phyloP scores from a whole-genome alignment of 2,113 vertebrate genomes.

The Triplophysa siluroides region DNA sequence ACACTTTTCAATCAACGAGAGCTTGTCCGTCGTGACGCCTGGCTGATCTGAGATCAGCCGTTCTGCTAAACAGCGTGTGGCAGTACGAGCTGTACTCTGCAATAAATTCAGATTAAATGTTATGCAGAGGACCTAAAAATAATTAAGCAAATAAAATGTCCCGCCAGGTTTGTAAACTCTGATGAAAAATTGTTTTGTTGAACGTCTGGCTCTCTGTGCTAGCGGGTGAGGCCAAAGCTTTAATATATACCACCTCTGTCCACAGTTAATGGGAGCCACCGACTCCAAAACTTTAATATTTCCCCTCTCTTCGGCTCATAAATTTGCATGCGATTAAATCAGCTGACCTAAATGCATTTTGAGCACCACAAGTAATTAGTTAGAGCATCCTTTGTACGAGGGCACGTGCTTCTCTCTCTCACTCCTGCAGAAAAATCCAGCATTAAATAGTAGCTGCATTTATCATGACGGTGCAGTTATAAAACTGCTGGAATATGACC shows the following conservation, averaged over 20 bases:
- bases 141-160: conserved; percentile 19
- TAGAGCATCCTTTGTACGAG: conserved; percentile 65
- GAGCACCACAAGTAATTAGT: conserved; percentile 75
- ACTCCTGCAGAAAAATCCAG: conserved; percentile 2
- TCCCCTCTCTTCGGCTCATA: conserved; percentile 73
- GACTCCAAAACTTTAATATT: conserved; percentile 75
- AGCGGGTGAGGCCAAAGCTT: neutral
- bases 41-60: conserved; percentile 15
- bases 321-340: conserved; percentile 79
- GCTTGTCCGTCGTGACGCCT: conserved; percentile 10
- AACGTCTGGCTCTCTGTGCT: neutral
- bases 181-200: neutral
- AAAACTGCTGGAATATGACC: no score
- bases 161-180: conserved; percentile 16
- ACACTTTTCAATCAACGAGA: conserved; percentile 49
- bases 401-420: neutral
- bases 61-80: conserved; percentile 10
- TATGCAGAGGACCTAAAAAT: conserved; percentile 12
- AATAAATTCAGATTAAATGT: conserved; percentile 19
- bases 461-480: no score
- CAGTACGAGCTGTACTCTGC: neutral
- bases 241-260: conserved; percentile 53
- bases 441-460: neutral
- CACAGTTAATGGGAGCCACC: conserved; percentile 65
- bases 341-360: conserved; percentile 82